Base-by-base conservation (phyloP, 2,888 invertebrate genomes). In the Andrena dorsata region DNA sequence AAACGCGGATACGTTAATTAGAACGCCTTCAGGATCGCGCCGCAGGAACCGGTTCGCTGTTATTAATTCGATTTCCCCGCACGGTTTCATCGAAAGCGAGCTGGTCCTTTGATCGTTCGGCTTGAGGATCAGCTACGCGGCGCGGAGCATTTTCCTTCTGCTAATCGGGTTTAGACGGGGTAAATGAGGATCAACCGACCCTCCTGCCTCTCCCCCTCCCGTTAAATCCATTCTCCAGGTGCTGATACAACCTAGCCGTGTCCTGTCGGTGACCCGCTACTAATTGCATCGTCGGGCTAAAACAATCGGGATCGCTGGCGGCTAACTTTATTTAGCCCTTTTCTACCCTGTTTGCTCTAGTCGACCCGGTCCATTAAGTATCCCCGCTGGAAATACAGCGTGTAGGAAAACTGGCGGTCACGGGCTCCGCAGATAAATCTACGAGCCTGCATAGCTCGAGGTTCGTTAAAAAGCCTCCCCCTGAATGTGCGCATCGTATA, bases 141-240 rank as follows among this genome's bases (percentile, higher is more conserved):
- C 72, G 51, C 76, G 56, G 35, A 80, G 73, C 66, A 78, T 77
- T 84, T 81, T 77, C 80, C 74, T 73, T 74, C 79, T 66, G 70
- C 75, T 90, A 90, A 90, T 90, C 84, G 84, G 86, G 70, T 90
- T 90, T 88, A 76, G 71, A 51, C 8, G 8, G 41, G 77, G 68
- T 86, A 85, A 87, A 81, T 83, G 83, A 85, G 87, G 84, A 86
- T 87, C 89, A 83, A 84, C 84, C 82, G 86, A 86, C 76, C 30
- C 35, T 0, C 4, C n/a, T n/a, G n/a, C 32, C 32, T 84, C 84
- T 74, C 4, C 0, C 10, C 41, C 13, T 0, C 4, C 63, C 74
- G 72, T 77, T 77, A 77, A 75, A 79, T 78, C 82, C 76, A 80
- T 85, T 84, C 80, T 77, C 83, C 73, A 69, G 61, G 65, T 56